Percentiles rank a stretch among this genome's conserved stretches.
These are phyloP conservation scores for Gortyna flavago DNA, from an alignment of 2,888 invertebrate species.

Conservation along the genomic window DNA sequence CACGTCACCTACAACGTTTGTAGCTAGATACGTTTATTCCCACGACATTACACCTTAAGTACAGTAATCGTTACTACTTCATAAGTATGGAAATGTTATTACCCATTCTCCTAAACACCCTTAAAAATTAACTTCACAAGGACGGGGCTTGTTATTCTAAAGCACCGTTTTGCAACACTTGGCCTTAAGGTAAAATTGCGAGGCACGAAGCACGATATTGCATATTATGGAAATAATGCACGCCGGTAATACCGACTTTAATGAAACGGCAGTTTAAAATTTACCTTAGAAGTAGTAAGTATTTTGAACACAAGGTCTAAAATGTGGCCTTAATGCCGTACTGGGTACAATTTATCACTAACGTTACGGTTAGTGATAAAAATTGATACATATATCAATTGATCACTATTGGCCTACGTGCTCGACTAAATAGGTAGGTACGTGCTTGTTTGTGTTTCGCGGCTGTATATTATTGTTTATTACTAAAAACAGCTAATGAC, in stretches of 20 bases:
- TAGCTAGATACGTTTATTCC: constrained; percentile 23
- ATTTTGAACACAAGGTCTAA: constrained; percentile 26
- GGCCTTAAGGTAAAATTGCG: constrained; percentile 73
- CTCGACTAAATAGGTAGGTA: neutral
- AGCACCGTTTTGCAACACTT: constrained; percentile 63
- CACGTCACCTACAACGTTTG: constrained; percentile 19
- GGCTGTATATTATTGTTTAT: constrained; percentile 30
- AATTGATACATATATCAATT: constrained; percentile 11
- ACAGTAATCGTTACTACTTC: constrained; percentile 35
- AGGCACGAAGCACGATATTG: constrained; percentile 68
- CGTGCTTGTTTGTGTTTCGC: constrained; percentile 7
- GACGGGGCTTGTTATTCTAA: constrained; percentile 46
- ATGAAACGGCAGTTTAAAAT: constrained; percentile 64
- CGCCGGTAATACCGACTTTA: constrained; percentile 63
- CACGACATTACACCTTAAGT: constrained; percentile 14
- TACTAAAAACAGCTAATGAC: constrained; percentile 17
- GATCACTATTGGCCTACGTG: constrained; percentile 6
- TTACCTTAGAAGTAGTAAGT: constrained; percentile 42
- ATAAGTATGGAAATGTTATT: constrained; percentile 45
- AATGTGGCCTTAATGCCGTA: constrained; percentile 16
- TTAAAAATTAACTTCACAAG: constrained; percentile 56
- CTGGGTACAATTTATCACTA: constrained; percentile 29
- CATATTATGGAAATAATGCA: constrained; percentile 70
- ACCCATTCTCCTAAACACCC: constrained; percentile 40
- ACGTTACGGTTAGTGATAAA: too few relatives aligned